These are phyloP conservation scores for Drosophila neotestacea DNA, from an alignment of 2,888 invertebrate species.

Conservation along the genomic window DNA sequence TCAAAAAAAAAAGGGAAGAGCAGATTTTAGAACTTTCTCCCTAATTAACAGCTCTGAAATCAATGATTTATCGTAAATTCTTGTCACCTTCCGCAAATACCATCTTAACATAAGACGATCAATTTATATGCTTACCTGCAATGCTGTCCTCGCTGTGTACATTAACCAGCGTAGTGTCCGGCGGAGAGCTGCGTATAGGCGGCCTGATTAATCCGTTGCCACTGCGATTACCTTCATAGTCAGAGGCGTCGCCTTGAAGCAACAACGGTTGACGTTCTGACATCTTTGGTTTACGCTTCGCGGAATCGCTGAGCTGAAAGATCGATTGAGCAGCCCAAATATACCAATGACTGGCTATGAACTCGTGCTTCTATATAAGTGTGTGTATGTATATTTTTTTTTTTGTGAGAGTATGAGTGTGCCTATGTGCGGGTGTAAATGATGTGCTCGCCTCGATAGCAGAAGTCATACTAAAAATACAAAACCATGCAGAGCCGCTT, in stretches of 20 bases:
- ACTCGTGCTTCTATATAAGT: neutral
- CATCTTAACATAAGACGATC: conserved; percentile 25
- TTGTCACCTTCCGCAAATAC: conserved; percentile 26
- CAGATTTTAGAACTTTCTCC: neutral
- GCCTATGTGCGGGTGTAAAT: neutral
- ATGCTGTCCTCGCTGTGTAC: conserved; percentile 84
- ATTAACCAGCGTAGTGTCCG: conserved; percentile 84
- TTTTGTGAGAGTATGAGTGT: neutral
- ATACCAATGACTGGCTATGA: conserved; percentile 4
- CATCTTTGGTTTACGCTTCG: conserved; percentile 85
- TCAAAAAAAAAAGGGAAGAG: too few species aligned
- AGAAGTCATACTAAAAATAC: conserved; percentile 56
- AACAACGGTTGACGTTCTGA: conserved; percentile 91
- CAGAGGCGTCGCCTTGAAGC: conserved; percentile 76
- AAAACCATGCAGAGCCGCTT: conserved; percentile 41
- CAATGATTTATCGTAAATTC: neutral
- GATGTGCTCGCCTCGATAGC: conserved; percentile 46
- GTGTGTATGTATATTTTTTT: neutral
- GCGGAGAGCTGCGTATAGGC: conserved; percentile 85
- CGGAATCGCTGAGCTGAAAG: conserved; percentile 55
- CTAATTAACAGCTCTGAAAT: neutral
- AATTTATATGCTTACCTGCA: conserved; percentile 64
- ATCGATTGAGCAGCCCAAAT: conserved; percentile 19
- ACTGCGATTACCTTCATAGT: conserved; percentile 71
- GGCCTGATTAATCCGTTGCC: conserved; percentile 60